Percentiles rank a stretch among this genome's conserved stretches.
Conservation (phyloP, 2,888 invertebrate genomes). For the Cyclophora albipunctata region DNA sequence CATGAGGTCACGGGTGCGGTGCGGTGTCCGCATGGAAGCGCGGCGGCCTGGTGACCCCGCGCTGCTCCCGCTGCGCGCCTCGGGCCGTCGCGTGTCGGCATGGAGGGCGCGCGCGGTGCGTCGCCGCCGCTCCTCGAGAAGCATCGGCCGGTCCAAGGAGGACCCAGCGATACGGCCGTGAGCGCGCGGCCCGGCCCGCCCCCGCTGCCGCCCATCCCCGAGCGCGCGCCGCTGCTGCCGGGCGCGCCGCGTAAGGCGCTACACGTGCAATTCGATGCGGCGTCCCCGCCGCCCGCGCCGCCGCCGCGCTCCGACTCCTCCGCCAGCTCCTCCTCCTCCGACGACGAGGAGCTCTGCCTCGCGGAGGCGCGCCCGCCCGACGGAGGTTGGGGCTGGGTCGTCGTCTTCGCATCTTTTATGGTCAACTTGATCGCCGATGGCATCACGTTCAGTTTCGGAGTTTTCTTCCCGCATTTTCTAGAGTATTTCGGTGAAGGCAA, state of each 20-base stretch:
- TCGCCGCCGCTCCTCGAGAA: constrained; percentile 55
- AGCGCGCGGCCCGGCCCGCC: constrained; percentile 34
- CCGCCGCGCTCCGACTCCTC: constrained; percentile 58
- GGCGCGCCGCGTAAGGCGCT: constrained; percentile 42
- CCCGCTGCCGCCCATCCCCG: constrained; percentile 54
- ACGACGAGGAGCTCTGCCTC: constrained; percentile 77
- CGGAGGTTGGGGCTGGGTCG: constrained; percentile 95
- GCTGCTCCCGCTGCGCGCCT: constrained; percentile 60
- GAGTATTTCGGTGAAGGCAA: constrained; percentile 89
- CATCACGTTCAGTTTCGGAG: constrained; percentile 93
- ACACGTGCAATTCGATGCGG: constrained; percentile 77
- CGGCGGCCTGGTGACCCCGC: constrained; percentile 60
- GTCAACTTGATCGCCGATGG: constrained; percentile 95
- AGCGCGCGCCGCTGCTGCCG: constrained; percentile 57
- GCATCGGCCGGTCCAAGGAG: constrained; percentile 63
- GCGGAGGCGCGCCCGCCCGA: constrained; percentile 86
- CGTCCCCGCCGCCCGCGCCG: constrained; percentile 56
- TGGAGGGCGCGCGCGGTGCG: constrained; percentile 64
- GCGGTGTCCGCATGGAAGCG: constrained; percentile 71
- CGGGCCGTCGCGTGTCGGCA: constrained; percentile 57
- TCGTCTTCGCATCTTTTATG: constrained; percentile 91
- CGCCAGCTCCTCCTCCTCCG: constrained; percentile 74
- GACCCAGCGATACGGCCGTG: constrained; percentile 56
- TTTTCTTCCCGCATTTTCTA: constrained; percentile 89
- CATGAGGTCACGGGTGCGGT: constrained; percentile 70